Evolutionary conservation across 1,140 invertebrate genomes (phyloP), one percentile per base, ranked within the genome.

Genomic region (Pogonomyrmex barbatus): DNA sequence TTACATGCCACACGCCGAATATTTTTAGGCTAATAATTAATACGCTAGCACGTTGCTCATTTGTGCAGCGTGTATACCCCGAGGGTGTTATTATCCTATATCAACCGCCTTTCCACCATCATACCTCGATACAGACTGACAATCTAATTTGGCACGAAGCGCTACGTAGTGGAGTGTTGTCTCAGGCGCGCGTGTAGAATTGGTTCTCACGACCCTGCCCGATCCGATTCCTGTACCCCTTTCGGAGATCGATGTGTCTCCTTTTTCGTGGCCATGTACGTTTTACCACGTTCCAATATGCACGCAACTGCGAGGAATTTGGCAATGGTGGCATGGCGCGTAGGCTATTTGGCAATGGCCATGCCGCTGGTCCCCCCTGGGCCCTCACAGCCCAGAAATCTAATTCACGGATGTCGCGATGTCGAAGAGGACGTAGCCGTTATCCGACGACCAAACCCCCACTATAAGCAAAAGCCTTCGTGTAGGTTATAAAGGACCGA

Each of bases 401-500:
- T 91, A 91, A 90, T 91, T 91, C 79, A 76, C 75, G 87, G 79
- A 47, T 88, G 88, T 90, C 78, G 56, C 76, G 75, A 17, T 24
- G 67, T 77, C 76, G 60, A 89, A 76, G 68, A 87, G 85, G 85
- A 89, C 88, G 77, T 71, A 65, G 56, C 56, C 45, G 58, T 68
- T 92, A 90, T 85, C 85, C 91, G 82, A 84, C 73, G 84, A 62
- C 42, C 42, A 79, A 67, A 65, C 88, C 91, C 91, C 93, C 91
- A 92, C 90, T 90, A 85, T 88, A 84, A 63, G 85, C 87, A 91
- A 90, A 93, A 94, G 85, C 85, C 62, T 90, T 90, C 93, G 88
- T 93, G 91, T 94, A 94, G 92, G 94, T 95, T 95, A 95, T 95
- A 95, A 95, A 95, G 95, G 93, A 94, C 90, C 93, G 94, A 91